Conservation (phyloP, 2,113 vertebrate species). For the Mungos mungo region DNA sequence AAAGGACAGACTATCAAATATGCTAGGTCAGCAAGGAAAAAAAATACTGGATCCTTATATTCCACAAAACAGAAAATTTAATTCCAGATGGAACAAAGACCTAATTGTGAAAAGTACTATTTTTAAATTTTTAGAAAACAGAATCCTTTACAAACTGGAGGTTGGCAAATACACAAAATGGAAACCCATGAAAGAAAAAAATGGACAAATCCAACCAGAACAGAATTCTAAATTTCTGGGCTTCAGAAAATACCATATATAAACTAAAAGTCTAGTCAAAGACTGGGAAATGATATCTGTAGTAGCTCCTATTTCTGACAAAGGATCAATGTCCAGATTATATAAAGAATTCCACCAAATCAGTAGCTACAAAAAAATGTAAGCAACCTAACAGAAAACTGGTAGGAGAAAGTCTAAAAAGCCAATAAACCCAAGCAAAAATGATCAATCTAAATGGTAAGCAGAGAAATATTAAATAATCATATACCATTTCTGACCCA, state of each 20-base stretch:
- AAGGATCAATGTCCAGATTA: not conserved
- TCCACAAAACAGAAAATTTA: not conserved
- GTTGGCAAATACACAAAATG: not conserved
- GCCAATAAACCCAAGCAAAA: not conserved
- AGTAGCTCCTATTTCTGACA: not conserved
- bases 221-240: not conserved
- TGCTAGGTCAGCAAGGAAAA: not conserved
- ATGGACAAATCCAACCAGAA: not conserved
- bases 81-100: not conserved
- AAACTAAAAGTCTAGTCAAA: not conserved
- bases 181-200: not conserved
- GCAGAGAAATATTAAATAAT: not conserved
- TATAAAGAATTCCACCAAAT: not conserved
- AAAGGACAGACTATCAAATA: not conserved
- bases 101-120: not conserved
- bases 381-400: not conserved
- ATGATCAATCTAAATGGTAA: not conserved
- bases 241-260: not conserved
- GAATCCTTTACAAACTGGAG: not conserved
- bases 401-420: not conserved
- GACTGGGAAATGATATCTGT: not conserved
- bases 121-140: not conserved
- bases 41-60: not conserved
- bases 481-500: not conserved
- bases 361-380: not conserved